Conservation (phyloP, 2,113 vertebrate genomes). For the Isichthys henryi region DNA sequence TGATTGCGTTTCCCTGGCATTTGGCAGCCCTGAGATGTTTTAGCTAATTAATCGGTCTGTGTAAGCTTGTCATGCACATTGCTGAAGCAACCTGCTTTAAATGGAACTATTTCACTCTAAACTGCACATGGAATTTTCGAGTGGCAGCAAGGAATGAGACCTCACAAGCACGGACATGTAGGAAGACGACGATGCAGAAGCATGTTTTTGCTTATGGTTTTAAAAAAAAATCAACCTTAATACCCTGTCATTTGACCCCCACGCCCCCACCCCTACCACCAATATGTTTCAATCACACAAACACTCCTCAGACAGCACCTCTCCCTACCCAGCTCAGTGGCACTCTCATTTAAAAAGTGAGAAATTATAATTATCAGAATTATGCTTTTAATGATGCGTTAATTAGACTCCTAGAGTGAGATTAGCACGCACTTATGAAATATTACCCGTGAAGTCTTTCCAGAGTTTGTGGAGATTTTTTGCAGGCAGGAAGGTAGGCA, state of each 20-base stretch:
- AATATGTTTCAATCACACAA: conserved; percentile 58
- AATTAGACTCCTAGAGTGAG: conserved; percentile 78
- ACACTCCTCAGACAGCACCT: conserved; percentile 62
- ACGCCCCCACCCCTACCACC: background rate
- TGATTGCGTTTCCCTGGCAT: background rate
- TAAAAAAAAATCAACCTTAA: background rate
- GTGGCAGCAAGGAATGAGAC: background rate
- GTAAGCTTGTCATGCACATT: background rate
- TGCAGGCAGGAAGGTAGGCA: conserved; percentile 39
- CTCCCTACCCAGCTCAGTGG: conserved; percentile 56
- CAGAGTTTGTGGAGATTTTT: conserved; percentile 48
- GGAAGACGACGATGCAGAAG: background rate
- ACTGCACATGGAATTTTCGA: background rate
- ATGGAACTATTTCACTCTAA: background rate
- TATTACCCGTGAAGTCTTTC: conserved; percentile 72
- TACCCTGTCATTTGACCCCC: background rate
- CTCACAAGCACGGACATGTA: background rate
- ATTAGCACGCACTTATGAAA: conserved; percentile 67
- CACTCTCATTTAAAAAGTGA: conserved; percentile 73
- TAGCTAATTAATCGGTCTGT: background rate
- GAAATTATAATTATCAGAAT: conserved; percentile 84
- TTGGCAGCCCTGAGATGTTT: background rate
- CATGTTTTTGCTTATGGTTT: background rate
- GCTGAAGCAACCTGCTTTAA: background rate
- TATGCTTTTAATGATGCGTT: conserved; percentile 83